Evolutionary conservation across 2,113 vertebrate genomes (phyloP), one percentile per base, ranked within the genome.

Genomic region (Scytalopus superciliaris): DNA sequence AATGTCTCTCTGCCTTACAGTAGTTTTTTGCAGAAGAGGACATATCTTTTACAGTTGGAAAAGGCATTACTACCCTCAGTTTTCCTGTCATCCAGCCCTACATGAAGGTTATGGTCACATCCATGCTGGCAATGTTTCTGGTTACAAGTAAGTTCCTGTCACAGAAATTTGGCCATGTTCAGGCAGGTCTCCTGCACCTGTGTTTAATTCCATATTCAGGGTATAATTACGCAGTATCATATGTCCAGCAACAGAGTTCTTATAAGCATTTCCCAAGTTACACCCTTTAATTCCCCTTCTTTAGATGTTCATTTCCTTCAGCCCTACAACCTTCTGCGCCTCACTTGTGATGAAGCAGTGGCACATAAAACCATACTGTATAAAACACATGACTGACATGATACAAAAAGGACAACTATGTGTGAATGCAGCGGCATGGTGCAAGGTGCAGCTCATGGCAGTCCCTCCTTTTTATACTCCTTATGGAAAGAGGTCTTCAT

Each of bases 391-490:
- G 13, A 49, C 40, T 80, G 40, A 53, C 77, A n/a, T 4, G 9
- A 42, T 1, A 18, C 44, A 77, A 67, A 80, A 76, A 53, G 16
- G 3, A 57, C 6, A 19, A 11, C 5, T 23, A 5, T 0, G 0
- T 8, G 21, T 27, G 33, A 79, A 4, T 24, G n/a, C 16, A 56
- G 11, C 79, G 45, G 14, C 27, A 40, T 28, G 12, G 18, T 27
- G 14, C 27, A 59, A 59, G 56, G 22, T 35, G 49, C 18, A 24
- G 22, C 8, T 93, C 56, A 23, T 8, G 13, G 31, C 12, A 9
- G 3, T 31, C 24, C 7, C 91, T 52, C 14, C 44, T 59, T 86
- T 77, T 49, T 44, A 81, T 8, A 33, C 30, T 82, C 10, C 9
- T 40, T 7, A 44, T 25, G 16, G 64, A 81, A 84, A 82, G 8